phyloP scores from a whole-genome alignment of 2,888 invertebrate species.

The Archips xylosteana region DNA sequence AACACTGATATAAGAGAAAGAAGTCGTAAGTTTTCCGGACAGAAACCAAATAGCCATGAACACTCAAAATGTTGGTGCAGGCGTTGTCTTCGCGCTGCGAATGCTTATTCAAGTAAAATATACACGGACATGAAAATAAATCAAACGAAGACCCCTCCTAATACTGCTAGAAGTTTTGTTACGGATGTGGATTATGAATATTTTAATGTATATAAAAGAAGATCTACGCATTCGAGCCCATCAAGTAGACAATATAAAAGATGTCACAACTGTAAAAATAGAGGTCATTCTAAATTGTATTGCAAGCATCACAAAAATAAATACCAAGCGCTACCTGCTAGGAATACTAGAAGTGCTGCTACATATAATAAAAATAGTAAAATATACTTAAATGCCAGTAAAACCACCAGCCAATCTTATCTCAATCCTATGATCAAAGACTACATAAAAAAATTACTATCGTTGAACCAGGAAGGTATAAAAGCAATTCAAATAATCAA shows the following conservation, averaged over 20 bases:
- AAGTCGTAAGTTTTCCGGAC: conserved; percentile 45
- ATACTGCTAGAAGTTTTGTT: conserved; percentile 55
- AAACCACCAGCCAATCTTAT: conserved; percentile 26
- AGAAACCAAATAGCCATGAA: conserved; percentile 48
- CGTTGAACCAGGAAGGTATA: conserved; percentile 70
- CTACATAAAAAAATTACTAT: conserved; percentile 73
- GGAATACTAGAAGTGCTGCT: conserved; percentile 19
- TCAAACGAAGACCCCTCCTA: conserved; percentile 59
- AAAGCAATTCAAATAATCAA: conserved; percentile 74
- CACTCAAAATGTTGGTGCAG: conserved; percentile 55
- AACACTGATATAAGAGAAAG: conserved; percentile 45
- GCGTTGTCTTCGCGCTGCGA: conserved; percentile 52
- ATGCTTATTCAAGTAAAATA: conserved; percentile 42
- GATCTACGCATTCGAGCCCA: conserved; percentile 15
- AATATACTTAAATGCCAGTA: conserved; percentile 51
- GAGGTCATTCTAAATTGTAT: conserved; percentile 41
- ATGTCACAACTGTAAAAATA: conserved; percentile 50
- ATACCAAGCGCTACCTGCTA: conserved; percentile 19
- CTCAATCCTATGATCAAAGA: conserved; percentile 66
- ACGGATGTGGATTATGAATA: conserved; percentile 41
- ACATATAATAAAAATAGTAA: conserved; percentile 45
- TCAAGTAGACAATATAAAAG: conserved; percentile 44
- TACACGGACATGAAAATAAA: conserved; percentile 43
- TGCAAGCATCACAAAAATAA: conserved; percentile 48
- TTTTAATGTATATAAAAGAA: conserved; percentile 38